Base-by-base conservation (phyloP, 2,797 vertebrate species). In the Lagodon rhomboides region DNA sequence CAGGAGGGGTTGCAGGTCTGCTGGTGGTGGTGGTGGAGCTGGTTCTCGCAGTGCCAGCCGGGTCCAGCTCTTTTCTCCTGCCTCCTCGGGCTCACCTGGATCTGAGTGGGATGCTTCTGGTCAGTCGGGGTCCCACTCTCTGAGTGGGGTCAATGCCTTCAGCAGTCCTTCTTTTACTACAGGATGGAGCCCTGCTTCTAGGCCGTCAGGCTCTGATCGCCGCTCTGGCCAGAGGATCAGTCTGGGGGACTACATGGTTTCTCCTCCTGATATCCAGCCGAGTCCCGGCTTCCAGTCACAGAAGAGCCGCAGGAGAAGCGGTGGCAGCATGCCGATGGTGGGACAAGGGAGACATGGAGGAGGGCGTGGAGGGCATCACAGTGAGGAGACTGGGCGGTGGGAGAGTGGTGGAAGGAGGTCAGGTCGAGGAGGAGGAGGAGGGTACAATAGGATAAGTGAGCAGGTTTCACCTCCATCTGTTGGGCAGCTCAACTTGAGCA, bases 401-500 rank as follows among this genome's bases (percentile, higher is more conserved):
- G 94, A 92, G 41, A 92, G 17, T 79, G 92, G 67, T 69, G 94
- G 82, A 56, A 95, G 78, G 92, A 95, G 55, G 61, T 87, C 84
- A 0, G 77, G 85, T 23, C 73, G 78, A 81, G 66, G 89, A 87
- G 89, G 93, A 60, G 85, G 87, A 2, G 66, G 89, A 87, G 86
- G 87, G 58, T 92, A 87, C 65, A 92, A 80, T 49, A 93, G 85
- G 68, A 87, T 68, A 34, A 94, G 67, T 15, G 93, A 95, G 30
- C 74, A 90, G 25, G 83, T 94, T 87, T 95, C 96, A 56, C 91
- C 93, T 80, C 87, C 91, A 67, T 43, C 92, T 64, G 79, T 82
- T 22, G 89, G 87, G 68, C 95, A 95, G 41, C 95, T 98, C 2
- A 98, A 99, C 87, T 94, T 99, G 64, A 97, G 95, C 95, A 98